Conservation (phyloP, 2,797 vertebrate genomes). For the Nyctalus aviator region DNA sequence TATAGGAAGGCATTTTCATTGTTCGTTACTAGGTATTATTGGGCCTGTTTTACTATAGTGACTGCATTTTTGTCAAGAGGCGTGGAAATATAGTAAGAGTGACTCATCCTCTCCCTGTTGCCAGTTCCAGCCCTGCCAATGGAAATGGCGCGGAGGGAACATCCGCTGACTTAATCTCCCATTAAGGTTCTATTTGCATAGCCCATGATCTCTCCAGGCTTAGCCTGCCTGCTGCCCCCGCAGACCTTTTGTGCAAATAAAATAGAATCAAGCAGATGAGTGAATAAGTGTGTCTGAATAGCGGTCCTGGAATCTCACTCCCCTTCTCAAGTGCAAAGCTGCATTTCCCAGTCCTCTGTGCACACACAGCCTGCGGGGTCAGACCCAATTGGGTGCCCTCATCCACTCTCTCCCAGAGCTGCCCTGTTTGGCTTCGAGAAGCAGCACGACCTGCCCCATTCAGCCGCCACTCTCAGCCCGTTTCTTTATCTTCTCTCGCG, state of each 20-base stretch:
- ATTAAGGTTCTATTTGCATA: conserved; percentile 65
- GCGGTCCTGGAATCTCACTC: neutral
- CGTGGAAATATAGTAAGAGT: conserved; percentile 43
- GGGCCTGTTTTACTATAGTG: neutral
- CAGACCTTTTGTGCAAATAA: conserved; percentile 64
- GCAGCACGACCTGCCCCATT: conserved; percentile 60
- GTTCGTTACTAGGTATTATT: conserved; percentile 37
- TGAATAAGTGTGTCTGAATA: conserved; percentile 48
- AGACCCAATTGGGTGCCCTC: conserved; percentile 48
- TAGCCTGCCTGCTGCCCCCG: conserved; percentile 26
- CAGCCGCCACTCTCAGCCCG: conserved; percentile 11
- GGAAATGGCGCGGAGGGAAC: neutral
- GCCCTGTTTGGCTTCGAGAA: conserved; percentile 60
- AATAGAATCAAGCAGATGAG: conserved; percentile 64
- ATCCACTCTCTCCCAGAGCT: conserved; percentile 48
- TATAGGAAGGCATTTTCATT: conserved; percentile 47
- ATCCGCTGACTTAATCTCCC: conserved; percentile 53
- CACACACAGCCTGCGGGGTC: neutral
- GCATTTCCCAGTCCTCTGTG: neutral
- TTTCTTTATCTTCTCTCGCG: conserved; percentile 40
- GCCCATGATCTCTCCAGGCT: conserved; percentile 50
- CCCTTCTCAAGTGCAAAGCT: neutral
- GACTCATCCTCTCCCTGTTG: neutral
- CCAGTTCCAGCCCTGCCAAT: neutral
- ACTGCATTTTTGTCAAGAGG: conserved; percentile 59